A percentile compares a stretch with the other conserved stretches of the same genome.
These are phyloP conservation scores for Euzophera pinguis DNA, from an alignment of 2,888 invertebrate species.

Conservation along the genomic window DNA sequence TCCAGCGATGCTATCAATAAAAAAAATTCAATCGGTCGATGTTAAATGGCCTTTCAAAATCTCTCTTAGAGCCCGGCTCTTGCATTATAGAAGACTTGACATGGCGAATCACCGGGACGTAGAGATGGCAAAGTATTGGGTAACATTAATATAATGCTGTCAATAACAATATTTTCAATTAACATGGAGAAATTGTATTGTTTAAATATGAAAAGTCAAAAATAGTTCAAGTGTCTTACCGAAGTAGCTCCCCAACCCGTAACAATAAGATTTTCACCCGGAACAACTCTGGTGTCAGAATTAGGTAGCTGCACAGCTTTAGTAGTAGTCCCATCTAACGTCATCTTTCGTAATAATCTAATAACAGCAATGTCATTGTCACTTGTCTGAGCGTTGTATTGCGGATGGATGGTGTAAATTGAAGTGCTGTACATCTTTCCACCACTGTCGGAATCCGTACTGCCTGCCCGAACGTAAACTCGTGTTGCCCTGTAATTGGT, in stretches of 20 bases:
- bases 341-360: slow-evolving; percentile 43
- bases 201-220: no score
- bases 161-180: no score
- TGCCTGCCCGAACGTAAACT: slow-evolving; percentile 58
- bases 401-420: slow-evolving; percentile 48
- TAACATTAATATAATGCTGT: no score
- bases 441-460: slow-evolving; percentile 46
- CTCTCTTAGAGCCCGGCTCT: no score
- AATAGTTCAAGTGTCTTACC: slow-evolving; percentile 35
- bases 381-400: slow-evolving; percentile 47
- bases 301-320: slow-evolving; percentile 36
- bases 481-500: slow-evolving; percentile 38
- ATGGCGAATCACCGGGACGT: no score
- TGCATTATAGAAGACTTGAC: no score
- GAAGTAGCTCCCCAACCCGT: slow-evolving; percentile 64
- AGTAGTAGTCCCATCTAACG: slow-evolving; percentile 41
- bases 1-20: no score
- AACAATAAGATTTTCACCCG: slow-evolving; percentile 40
- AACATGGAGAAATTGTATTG: no score
- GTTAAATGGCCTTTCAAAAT: no score
- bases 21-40: no score
- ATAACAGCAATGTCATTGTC: slow-evolving; percentile 72
- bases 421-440: slow-evolving; percentile 50
- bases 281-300: slow-evolving; percentile 28
- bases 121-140: no score